phyloP scores from a whole-genome alignment of 2,113 vertebrate species.

The Paradisaea rubra region DNA sequence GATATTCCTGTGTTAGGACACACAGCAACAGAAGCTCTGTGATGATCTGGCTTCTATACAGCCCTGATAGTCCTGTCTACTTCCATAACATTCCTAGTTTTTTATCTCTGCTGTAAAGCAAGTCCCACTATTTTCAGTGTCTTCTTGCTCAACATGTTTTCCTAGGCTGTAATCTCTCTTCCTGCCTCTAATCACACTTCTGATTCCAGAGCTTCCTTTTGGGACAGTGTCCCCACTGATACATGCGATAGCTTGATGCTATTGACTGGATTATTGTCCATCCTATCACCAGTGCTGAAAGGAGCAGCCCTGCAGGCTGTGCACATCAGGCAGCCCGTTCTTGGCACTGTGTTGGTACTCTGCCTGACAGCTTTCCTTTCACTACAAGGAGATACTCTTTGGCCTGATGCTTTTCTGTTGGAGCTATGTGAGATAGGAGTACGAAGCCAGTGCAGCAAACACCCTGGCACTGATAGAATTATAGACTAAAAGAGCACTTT shows the following conservation, averaged over 20 bases:
- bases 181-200: constrained; percentile 12
- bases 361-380: neutral
- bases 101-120: neutral
- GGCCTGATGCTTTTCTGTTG: neutral
- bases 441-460: neutral
- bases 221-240: neutral
- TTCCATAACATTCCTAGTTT: neutral
- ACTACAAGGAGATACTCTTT: neutral
- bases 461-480: neutral
- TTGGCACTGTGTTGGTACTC: neutral
- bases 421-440: neutral
- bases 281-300: neutral
- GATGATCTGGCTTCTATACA: neutral
- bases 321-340: neutral
- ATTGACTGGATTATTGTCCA: neutral
- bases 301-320: neutral
- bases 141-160: neutral
- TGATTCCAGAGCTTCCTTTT: constrained; percentile 18
- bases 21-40: neutral
- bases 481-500: neutral
- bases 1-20: neutral
- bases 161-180: constrained; percentile 3
- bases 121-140: neutral
- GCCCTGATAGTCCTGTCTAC: neutral
- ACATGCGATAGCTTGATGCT: neutral